Conservation (phyloP, 2,888 invertebrate species). For the Caenorhabditis sp. region DNA sequence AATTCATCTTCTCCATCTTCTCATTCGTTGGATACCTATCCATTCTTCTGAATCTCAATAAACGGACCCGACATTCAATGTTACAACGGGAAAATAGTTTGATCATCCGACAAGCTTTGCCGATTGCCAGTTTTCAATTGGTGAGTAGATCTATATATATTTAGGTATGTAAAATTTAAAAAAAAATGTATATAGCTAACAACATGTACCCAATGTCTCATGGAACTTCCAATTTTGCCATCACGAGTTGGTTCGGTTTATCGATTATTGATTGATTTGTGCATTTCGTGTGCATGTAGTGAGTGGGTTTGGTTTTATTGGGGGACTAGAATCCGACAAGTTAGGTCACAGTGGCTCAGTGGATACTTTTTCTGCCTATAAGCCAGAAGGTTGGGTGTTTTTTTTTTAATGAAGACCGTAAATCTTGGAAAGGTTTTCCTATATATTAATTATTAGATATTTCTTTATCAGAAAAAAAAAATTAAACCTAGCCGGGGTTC, state of each 20-base stretch:
- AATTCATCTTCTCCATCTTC: neutral
- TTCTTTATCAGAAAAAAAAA: too few species aligned
- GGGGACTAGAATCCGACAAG: too few species aligned
- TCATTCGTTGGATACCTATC: conserved; percentile 9
- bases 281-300: conserved; percentile 12
- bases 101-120: conserved; percentile 22
- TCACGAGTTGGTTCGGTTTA: conserved; percentile 1
- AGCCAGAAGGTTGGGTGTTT: too few species aligned
- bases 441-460: too few species aligned
- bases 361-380: too few species aligned
- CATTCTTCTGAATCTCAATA: conserved; percentile 4
- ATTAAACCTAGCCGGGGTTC: too few species aligned
- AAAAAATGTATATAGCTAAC: conserved; percentile 4
- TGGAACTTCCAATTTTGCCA: conserved; percentile 3
- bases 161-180: neutral
- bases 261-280: conserved; percentile 9
- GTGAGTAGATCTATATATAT: neutral
- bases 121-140: conserved; percentile 24
- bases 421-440: too few species aligned
- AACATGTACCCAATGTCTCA: neutral
- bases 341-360: too few species aligned
- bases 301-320: too few species aligned
- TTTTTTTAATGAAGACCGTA: too few species aligned
- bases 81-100: neutral
- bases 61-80: neutral